Base-by-base conservation (phyloP, 2,888 invertebrate species). In the Nemotelus pantherinus region DNA sequence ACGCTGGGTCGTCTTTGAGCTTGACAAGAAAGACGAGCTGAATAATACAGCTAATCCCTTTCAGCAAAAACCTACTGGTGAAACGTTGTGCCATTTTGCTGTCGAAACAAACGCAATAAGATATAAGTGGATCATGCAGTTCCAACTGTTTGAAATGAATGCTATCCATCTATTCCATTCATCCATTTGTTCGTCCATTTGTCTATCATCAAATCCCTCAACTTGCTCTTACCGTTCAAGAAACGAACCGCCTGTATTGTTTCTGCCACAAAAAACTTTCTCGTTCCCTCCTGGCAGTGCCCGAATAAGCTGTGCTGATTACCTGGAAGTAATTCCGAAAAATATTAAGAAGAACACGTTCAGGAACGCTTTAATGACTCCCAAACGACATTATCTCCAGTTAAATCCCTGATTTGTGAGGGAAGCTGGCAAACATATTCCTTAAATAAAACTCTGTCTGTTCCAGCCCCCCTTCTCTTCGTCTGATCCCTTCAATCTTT, bases 391-490 rank as follows among this genome's bases (percentile, higher is more conserved):
- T 78, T 78, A 78, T 77, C 77, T 76, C 71, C 63, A 77, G 74
- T 77, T 76, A 77, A 78, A 78, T 78, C 76, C 77, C 58, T 76
- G 77, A 78, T 78, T 78, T 78, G 78, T 78, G 77, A 65, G 72
- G 67, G 78, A 65, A 57, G 71, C 57, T 68, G 10, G 48, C 7
- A 5, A n/a, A 68, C 67, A 68, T 68, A 68, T 68, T 68, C 50
- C 39, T 48, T 10, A 60, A 39, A 60, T 4, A 25, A 60, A 60
- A 60, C 41, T 43, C 10, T 57, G 60, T 25, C 25, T 25, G 25
- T 25, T 25, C 25, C 25, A 2, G 60, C 5, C 41, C 41, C 4
- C 39, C 5, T 39, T 60, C 41, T 43, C 25, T 25, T 25, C 25
- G 25, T 25, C 25, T 25, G 25, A 25, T 25, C 60, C 60, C 41